Evolutionary conservation across 2,888 invertebrate genomes (phyloP).

Genomic region (Arctia plantaginis): DNA sequence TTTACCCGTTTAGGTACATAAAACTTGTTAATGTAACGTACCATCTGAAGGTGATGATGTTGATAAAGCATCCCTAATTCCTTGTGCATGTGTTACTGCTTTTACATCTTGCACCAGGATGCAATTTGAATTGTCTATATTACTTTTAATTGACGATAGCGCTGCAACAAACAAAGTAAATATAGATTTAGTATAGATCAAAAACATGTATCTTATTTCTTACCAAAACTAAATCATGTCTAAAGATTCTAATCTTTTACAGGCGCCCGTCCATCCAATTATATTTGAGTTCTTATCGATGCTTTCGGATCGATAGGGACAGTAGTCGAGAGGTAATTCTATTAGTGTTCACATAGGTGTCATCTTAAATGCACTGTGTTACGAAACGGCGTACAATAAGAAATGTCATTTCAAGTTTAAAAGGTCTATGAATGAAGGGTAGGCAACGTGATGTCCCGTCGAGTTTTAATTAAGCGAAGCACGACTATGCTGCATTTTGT

Average conservation of each 20-base stretch:
- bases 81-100: conserved; percentile 95
- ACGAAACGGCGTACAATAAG: conserved; percentile 72
- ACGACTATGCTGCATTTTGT: conserved; percentile 76
- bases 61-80: conserved; percentile 90
- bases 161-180: conserved; percentile 87
- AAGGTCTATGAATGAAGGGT: conserved; percentile 66
- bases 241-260: conserved; percentile 63
- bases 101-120: conserved; percentile 96
- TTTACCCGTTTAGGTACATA: not conserved
- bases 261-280: conserved; percentile 71
- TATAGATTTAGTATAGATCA: conserved; percentile 19
- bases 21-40: conserved; percentile 49
- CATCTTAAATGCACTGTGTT: conserved; percentile 62
- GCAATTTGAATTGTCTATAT: conserved; percentile 95
- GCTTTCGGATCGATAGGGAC: conserved; percentile 70
- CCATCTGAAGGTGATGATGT: conserved; percentile 83
- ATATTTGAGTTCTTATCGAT: conserved; percentile 74
- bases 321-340: conserved; percentile 75
- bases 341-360: conserved; percentile 70
- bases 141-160: conserved; percentile 95
- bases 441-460: conserved; percentile 79
- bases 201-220: conserved; percentile 24
- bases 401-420: conserved; percentile 71
- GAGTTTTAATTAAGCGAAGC: conserved; percentile 83
- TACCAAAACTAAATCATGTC: conserved; percentile 53